Evolutionary conservation across 2,797 vertebrate species (phyloP).

Genomic region (Enteromius unitaeniatus): DNA sequence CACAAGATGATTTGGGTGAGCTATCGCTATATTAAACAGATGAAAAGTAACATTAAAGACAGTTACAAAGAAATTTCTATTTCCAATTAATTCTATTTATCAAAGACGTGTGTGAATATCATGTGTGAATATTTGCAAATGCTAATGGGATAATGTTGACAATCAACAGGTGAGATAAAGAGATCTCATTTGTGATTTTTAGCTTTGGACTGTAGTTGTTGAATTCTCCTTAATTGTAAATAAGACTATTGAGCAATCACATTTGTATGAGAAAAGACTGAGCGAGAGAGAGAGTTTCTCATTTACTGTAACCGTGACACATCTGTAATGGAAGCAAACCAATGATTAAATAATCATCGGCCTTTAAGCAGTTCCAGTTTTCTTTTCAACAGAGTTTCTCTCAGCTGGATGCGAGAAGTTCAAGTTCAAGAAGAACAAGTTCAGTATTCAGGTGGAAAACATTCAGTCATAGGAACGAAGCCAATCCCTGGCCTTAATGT

Average conservation of each 20-base stretch:
- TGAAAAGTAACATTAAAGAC: not conserved
- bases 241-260: not conserved
- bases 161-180: slow-evolving; percentile 8
- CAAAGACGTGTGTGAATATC: not conserved
- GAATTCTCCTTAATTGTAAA: not conserved
- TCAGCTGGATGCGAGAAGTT: not conserved
- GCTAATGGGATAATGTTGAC: not conserved
- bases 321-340: slow-evolving; percentile 26
- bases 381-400: slow-evolving; percentile 12
- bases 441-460: slow-evolving; percentile 43
- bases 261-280: not conserved
- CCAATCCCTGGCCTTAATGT: slow-evolving; percentile 48
- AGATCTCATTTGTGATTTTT: not conserved
- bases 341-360: slow-evolving; percentile 6
- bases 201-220: not conserved
- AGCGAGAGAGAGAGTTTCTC: slow-evolving; percentile 1
- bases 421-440: too few species aligned
- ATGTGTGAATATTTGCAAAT: not conserved
- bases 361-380: slow-evolving; percentile 17
- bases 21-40: not conserved
- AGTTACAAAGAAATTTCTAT: not conserved
- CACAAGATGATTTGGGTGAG: not conserved
- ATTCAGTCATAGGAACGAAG: slow-evolving; percentile 35
- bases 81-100: not conserved
- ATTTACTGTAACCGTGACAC: slow-evolving; percentile 37